Conservation (phyloP, 2,888 invertebrate species). For the Napeogenes sylphis region DNA sequence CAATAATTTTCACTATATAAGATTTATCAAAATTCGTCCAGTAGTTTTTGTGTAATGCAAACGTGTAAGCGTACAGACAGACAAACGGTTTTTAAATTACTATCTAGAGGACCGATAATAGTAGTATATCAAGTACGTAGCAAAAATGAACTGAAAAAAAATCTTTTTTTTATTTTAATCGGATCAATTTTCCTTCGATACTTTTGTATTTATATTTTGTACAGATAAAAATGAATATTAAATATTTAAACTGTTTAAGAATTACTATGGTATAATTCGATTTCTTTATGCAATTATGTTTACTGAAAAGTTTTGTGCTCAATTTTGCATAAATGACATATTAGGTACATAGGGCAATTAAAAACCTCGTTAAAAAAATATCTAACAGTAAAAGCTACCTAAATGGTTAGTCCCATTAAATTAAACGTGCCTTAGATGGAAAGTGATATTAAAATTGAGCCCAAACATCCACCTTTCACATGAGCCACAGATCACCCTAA, state of each 20-base stretch:
- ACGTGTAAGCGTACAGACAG: too few species aligned
- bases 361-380: not conserved
- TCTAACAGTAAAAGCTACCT: conserved; percentile 1
- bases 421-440: conserved; percentile 4
- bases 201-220: not conserved
- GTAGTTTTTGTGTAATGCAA: too few species aligned
- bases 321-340: not conserved
- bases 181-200: not conserved
- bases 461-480: conserved; percentile 1
- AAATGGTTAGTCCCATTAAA: conserved; percentile 1
- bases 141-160: too few species aligned
- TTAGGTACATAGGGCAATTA: not conserved
- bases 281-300: not conserved
- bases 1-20: too few species aligned
- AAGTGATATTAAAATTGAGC: not conserved
- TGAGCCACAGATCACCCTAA: not conserved
- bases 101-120: too few species aligned
- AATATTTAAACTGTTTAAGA: not conserved
- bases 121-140: too few species aligned
- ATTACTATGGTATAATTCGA: not conserved
- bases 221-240: not conserved
- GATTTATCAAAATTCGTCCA: too few species aligned
- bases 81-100: too few species aligned
- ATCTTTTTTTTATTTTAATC: too few species aligned
- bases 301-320: too few species aligned